Percentiles rank a stretch among this genome's conserved stretches.
phyloP scores from a whole-genome alignment of 2,797 vertebrate genomes.

The Gorsachius magnificus region DNA sequence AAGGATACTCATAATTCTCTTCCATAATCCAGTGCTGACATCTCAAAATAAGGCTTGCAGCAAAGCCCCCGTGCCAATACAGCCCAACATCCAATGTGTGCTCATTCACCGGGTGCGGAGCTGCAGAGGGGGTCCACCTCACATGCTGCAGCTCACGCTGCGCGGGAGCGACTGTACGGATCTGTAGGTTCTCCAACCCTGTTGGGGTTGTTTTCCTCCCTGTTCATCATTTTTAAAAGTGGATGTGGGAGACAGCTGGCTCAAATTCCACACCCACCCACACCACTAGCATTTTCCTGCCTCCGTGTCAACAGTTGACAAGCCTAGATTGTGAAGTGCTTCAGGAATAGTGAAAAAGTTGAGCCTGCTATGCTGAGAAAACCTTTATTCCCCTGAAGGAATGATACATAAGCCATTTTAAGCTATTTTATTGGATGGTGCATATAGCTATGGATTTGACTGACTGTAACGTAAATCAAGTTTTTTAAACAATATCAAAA shows the following conservation, averaged over 20 bases:
- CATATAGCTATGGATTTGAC: background rate
- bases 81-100: too few species aligned
- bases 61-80: background rate
- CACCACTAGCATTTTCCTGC: slow-evolving; percentile 24
- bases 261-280: slow-evolving; percentile 33
- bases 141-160: background rate
- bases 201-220: background rate
- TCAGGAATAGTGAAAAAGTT: background rate
- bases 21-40: background rate
- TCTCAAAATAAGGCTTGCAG: background rate
- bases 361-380: background rate
- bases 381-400: background rate
- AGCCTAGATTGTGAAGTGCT: background rate
- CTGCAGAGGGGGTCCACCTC: background rate
- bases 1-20: background rate
- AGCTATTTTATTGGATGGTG: background rate
- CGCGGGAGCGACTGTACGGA: background rate
- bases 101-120: background rate
- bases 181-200: background rate
- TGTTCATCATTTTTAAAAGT: background rate
- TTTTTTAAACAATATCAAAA: background rate
- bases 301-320: slow-evolving; percentile 1
- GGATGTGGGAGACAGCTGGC: slow-evolving; percentile 37
- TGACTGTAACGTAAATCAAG: background rate
- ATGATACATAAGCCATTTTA: background rate